These are phyloP conservation scores for Aporophyla nigra DNA, from an alignment of 2,888 invertebrate species.

Conservation along the genomic window DNA sequence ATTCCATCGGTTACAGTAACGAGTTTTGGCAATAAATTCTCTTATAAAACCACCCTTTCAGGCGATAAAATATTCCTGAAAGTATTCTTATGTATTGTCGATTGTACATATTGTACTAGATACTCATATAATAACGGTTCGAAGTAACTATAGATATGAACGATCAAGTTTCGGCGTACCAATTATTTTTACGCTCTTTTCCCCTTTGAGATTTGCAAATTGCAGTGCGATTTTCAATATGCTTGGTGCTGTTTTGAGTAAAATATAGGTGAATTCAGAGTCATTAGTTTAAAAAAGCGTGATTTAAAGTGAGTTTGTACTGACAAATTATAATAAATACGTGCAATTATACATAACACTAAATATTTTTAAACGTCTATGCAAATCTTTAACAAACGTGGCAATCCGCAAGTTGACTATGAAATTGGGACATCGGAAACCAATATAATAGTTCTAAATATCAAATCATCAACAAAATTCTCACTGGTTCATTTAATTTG, in stretches of 20 bases:
- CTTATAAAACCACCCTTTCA: constrained; percentile 53
- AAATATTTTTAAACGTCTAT: background rate
- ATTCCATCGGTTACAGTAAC: constrained; percentile 52
- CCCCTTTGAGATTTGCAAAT: constrained; percentile 24
- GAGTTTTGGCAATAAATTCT: constrained; percentile 56
- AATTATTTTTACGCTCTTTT: constrained; percentile 58
- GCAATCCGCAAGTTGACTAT: constrained; percentile 14
- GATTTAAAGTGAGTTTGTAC: background rate
- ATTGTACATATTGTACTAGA: constrained; percentile 26
- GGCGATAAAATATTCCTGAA: constrained; percentile 58
- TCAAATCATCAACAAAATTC: background rate
- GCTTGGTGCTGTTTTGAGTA: constrained; percentile 1
- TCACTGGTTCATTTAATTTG: background rate
- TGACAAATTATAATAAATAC: background rate
- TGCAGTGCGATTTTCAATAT: constrained; percentile 22
- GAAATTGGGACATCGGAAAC: constrained; percentile 10
- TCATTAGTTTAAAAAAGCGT: background rate
- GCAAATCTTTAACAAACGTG: background rate
- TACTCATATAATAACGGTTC: constrained; percentile 3
- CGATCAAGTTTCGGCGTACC: constrained; percentile 36
- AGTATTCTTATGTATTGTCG: constrained; percentile 55
- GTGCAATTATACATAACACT: background rate
- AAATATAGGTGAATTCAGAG: background rate
- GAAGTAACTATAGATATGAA: background rate
- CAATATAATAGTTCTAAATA: constrained; percentile 9